Evolutionary conservation across 2,113 vertebrate genomes (phyloP).

Genomic region (Eulacestoma nigropectus): DNA sequence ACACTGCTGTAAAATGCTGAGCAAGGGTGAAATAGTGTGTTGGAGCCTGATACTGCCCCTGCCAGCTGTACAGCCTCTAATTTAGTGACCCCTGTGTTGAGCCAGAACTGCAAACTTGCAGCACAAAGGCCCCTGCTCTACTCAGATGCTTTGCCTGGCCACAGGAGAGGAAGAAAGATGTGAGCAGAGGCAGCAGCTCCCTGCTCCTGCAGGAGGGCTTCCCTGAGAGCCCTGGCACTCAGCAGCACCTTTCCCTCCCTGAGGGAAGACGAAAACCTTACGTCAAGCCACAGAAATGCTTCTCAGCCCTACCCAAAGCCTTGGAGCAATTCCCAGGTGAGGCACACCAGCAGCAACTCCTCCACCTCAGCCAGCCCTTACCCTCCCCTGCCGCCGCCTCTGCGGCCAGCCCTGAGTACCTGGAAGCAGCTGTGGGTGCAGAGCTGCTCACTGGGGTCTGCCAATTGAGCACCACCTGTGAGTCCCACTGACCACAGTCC

Average conservation of each 20-base stretch:
- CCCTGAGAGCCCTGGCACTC: background rate
- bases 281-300: conserved; percentile 43
- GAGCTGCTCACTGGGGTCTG: background rate
- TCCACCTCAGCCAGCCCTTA: background rate
- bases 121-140: background rate
- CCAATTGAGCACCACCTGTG: fast-evolving
- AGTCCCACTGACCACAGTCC: background rate
- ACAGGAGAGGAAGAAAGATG: background rate
- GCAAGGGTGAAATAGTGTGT: background rate
- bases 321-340: conserved; percentile 56
- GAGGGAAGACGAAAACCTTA: conserved; percentile 33
- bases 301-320: conserved; percentile 22
- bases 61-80: background rate
- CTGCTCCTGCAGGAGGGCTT: background rate
- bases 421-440: background rate
- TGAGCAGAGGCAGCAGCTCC: background rate
- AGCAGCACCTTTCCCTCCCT: background rate
- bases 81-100: background rate
- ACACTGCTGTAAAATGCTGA: background rate
- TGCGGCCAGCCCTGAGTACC: background rate
- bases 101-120: background rate
- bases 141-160: background rate
- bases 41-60: background rate
- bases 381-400: fast-evolving
- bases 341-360: background rate